Conservation (phyloP, 30 jellyfish, hydroid and myxozoan species). For the Sanderia malayensis region DNA sequence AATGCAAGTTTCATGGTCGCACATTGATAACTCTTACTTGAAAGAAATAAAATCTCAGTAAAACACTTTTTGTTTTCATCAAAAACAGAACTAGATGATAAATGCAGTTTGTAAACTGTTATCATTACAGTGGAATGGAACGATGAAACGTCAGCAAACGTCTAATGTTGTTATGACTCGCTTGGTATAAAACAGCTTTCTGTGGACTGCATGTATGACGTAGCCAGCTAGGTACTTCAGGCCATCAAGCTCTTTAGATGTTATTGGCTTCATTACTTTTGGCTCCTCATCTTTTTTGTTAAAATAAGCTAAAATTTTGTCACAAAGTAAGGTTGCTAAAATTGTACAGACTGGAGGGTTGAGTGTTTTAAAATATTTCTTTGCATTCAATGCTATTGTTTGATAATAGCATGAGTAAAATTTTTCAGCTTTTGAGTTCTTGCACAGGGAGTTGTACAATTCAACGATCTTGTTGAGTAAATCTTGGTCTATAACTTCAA, state of each 20-base stretch:
- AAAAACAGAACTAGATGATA: background rate
- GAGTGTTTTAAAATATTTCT: slow-evolving; percentile 6
- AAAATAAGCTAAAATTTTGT: slow-evolving; percentile 16
- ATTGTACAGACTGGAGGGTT: slow-evolving; percentile 26
- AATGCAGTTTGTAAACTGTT: background rate
- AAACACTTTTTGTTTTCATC: background rate
- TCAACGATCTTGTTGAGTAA: slow-evolving; percentile 8
- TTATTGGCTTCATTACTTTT: slow-evolving; percentile 9
- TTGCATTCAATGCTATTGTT: slow-evolving; percentile 13
- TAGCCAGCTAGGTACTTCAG: slow-evolving; percentile 40
- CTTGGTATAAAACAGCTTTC: background rate
- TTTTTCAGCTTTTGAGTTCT: slow-evolving; percentile 1
- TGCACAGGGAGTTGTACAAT: slow-evolving; percentile 16
- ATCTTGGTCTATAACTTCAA: slow-evolving; percentile 2
- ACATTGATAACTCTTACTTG: slow-evolving; percentile 2
- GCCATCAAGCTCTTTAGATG: slow-evolving; percentile 23
- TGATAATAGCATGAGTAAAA: background rate
- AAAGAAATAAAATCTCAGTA: background rate
- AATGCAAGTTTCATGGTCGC: too few species aligned
- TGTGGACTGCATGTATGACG: slow-evolving; percentile 6
- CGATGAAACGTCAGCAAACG: background rate
- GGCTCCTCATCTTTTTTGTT: slow-evolving; percentile 20
- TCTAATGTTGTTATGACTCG: background rate
- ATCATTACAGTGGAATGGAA: background rate
- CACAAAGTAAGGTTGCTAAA: slow-evolving; percentile 25